Conservation (phyloP, 1,140 invertebrate genomes). For the Dreissena rostriformis region DNA sequence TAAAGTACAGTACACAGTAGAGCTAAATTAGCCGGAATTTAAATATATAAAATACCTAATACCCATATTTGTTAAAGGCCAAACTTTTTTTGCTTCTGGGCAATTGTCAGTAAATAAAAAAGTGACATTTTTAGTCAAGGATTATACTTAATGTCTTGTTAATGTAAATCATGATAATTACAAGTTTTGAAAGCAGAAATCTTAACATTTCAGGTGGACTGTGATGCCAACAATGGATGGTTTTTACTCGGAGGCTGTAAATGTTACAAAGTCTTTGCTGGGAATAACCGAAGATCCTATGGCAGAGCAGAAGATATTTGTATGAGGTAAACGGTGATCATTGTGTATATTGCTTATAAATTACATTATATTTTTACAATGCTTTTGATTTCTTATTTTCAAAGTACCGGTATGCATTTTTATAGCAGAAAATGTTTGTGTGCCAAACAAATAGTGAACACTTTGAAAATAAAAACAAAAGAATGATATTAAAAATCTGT, state of each 20-base stretch:
- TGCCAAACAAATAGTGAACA: neutral
- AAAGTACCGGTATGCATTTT: neutral
- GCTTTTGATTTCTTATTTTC: neutral
- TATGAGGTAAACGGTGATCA: constrained; percentile 5
- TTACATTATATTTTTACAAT: neutral
- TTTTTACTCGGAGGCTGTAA: neutral
- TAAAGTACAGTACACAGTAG: too few species aligned
- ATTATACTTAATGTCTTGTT: too few species aligned
- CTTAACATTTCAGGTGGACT: constrained; percentile 5
- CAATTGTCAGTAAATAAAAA: too few species aligned
- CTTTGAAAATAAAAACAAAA: neutral
- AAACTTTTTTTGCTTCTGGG: too few species aligned
- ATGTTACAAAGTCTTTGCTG: constrained; percentile 45
- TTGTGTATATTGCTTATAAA: neutral
- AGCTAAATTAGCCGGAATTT: too few species aligned
- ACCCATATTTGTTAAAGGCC: too few species aligned
- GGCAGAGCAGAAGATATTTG: constrained; percentile 24
- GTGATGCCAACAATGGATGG: constrained; percentile 39
- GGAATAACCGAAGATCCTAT: constrained; percentile 17
- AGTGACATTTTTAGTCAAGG: too few species aligned
- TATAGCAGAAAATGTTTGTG: neutral
- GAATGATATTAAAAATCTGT: neutral
- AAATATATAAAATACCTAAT: too few species aligned
- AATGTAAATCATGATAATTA: too few species aligned
- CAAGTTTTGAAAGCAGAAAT: neutral